Base-by-base conservation (phyloP, 2,888 invertebrate genomes). In the Erebia palarica region DNA sequence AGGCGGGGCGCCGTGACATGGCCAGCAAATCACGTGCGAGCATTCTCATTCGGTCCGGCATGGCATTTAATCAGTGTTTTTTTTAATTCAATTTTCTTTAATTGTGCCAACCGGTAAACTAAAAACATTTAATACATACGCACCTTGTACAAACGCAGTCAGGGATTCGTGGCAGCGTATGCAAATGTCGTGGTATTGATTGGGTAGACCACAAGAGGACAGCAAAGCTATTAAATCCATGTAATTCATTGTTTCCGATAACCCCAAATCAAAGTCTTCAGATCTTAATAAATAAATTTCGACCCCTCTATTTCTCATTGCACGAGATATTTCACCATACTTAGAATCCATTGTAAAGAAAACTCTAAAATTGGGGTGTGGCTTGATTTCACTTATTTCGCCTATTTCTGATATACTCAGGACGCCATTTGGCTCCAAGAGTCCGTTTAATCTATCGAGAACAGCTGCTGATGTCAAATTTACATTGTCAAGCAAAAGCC, bases 281-380 rank as follows among this genome's bases (percentile, higher is more conserved):
- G 85, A 77, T 70, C 85, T 81, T 0, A 92, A 72, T 58, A 94
- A 76, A 75, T 86, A 94, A 79, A 99, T 96, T 93, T 99, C 99
- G 0, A 99, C 95, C 3, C 99, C 99, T 81, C 99, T 95, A 88
- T 99, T 99, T 73, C 99, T 95, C 99, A 99, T 99, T 0, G 99
- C 99, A 78, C 98, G 95, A 0, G 99, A 99, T 76, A 99, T 97
- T 88, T 99, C 98, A 0, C 99, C 99, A 88, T 97, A 96, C 81
- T 96, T 96, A 0, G 99, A 98, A 89, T 99, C 98, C 96, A 99
- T 97, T 0, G 98, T 96, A 73, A 99, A 95, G 84, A 99, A 98
- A 55, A 99, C 95, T 76, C 99, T 95, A 86, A 99, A 99, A 84
- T 98, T 95, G 11, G 95, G 94, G 86, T 99, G 98, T 1, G 99